These are phyloP conservation scores for Drosophila buzzatii DNA, from an alignment of 2,888 invertebrate species.

Conservation along the genomic window DNA sequence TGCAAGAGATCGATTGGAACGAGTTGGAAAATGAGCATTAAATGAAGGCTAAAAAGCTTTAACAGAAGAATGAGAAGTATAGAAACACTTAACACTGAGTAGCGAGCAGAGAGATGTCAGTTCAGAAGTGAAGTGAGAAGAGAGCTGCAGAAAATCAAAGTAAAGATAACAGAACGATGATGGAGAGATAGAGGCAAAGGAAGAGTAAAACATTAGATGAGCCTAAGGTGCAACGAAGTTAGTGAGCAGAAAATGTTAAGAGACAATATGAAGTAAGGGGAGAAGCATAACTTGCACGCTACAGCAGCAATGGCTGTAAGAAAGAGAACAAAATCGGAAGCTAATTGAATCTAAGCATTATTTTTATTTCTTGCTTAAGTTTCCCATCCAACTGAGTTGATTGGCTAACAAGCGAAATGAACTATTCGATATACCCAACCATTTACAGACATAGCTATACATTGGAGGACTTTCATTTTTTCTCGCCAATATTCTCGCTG, in stretches of 20 bases:
- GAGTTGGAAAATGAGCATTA: not conserved
- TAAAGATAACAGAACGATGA: no score
- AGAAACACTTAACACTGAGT: no score
- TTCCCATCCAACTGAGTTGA: not conserved
- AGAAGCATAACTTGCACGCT: not conserved
- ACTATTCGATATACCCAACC: slow-evolving; percentile 22
- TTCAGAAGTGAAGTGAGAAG: no score
- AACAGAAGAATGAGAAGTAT: no score
- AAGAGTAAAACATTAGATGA: no score
- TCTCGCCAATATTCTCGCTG: slow-evolving; percentile 75
- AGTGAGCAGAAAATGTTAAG: not conserved
- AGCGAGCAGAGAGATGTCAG: no score
- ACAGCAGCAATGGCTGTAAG: not conserved
- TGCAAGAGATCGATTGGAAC: not conserved
- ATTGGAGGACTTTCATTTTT: slow-evolving; percentile 67
- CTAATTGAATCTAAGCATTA: not conserved
- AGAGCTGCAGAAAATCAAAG: no score
- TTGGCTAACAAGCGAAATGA: slow-evolving; percentile 18
- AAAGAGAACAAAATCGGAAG: not conserved
- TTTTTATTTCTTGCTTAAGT: no score
- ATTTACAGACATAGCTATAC: not conserved
- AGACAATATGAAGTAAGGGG: not conserved
- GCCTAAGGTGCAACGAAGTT: not conserved
- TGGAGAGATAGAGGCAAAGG: no score
- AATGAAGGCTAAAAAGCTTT: not conserved